Base-by-base conservation (phyloP, 1,140 invertebrate species). In the Sitophilus oryzae region DNA sequence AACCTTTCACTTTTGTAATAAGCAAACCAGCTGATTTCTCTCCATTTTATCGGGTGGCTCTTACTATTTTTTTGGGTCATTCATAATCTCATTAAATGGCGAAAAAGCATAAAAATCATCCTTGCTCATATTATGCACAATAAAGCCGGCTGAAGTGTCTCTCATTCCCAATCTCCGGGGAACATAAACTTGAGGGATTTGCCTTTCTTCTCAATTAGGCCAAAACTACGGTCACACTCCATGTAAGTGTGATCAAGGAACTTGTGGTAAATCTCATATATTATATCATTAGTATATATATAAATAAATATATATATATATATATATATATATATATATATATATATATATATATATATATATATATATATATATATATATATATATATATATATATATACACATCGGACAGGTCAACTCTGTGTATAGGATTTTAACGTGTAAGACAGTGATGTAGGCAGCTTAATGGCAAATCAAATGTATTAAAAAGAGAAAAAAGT, bases 161-260 rank as follows among this genome's bases (percentile, higher is more conserved):
- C 10, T 20, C 23, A 44, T 44, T 44, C 4, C 42, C 42, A 44
- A 21, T 21, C 42, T 20, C 19, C 42, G 1, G 42, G 42, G 10
- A n/a, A 44, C 11, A 44, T 21, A 44, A 44, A 44, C 42, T 44
- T 44, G 42, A 21, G 42, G 42, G 11, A 44, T 44, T 44, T 44
- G 18, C 18, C 42, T 21, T 44, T 44, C 19, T 44, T 44, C 18
- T 44, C 42, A 21, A 44, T 44, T 44, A 44, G 23, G 11, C 42
- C 42, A 21, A 44, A 44, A 21, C 20, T 44, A 21, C 20, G 42
- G 20, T 44, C 42, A 44, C 42, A 22, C 11, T 44, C 42, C 42
- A 44, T 44, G 42, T 44, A 21, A 1, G 19, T 21, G 42, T 18
- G 42, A 21, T 19, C 42, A 19, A 44, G 42, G 11, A 44, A 44